phyloP scores from a whole-genome alignment of 2,113 vertebrate genomes.

The Paralichthys olivaceus region DNA sequence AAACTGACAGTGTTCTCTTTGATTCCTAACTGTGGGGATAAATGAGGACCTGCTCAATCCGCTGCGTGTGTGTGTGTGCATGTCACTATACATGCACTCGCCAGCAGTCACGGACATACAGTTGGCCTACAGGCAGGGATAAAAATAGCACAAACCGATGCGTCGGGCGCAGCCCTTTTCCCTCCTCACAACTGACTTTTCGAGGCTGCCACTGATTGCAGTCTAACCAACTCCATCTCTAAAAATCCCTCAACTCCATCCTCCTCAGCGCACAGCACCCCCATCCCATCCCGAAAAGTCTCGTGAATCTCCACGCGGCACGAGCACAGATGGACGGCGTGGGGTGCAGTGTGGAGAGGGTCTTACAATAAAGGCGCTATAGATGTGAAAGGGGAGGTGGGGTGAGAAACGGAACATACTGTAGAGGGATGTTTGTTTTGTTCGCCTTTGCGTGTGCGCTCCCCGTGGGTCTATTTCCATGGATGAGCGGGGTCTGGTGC shows the following conservation, averaged over 20 bases:
- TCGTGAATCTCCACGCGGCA: constrained; percentile 62
- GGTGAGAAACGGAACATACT: constrained; percentile 37
- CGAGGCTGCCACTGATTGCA: constrained; percentile 69
- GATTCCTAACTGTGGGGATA: background rate
- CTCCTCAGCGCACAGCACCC: constrained; percentile 4
- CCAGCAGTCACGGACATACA: constrained; percentile 79
- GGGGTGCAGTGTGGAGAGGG: constrained; percentile 12
- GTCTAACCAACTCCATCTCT: constrained; percentile 16
- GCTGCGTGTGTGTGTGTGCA: constrained; percentile 4
- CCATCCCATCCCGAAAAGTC: constrained; percentile 41
- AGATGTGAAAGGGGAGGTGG: constrained; percentile 23
- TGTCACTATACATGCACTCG: constrained; percentile 42
- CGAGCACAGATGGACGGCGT: constrained; percentile 40
- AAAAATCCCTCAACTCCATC: background rate
- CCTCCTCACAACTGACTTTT: constrained; percentile 73
- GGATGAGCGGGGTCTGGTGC: constrained; percentile 88
- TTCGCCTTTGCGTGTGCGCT: constrained; percentile 67
- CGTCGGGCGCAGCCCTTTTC: constrained; percentile 81
- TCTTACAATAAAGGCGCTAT: constrained; percentile 47
- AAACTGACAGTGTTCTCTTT: background rate
- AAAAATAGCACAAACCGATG: constrained; percentile 87
- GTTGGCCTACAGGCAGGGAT: constrained; percentile 79
- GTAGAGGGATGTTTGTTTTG: constrained; percentile 60
- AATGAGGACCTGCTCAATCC: background rate
- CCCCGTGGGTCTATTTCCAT: constrained; percentile 87